Evolutionary conservation across 2,113 vertebrate species (phyloP).

Genomic region (Phrynosoma platyrhinos): DNA sequence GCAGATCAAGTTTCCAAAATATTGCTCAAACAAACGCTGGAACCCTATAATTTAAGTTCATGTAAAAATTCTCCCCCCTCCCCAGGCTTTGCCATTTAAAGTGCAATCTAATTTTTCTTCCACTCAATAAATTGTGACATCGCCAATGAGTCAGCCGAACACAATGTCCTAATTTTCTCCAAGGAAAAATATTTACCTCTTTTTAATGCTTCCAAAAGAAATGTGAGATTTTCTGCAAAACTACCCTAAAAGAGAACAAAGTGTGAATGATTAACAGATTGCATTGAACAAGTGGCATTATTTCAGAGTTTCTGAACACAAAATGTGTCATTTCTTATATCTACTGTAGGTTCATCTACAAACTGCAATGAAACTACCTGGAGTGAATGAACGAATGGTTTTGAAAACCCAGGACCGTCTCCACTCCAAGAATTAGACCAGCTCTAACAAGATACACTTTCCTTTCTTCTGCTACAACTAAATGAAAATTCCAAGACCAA

Average conservation of each 20-base stretch:
- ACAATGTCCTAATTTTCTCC: neutral
- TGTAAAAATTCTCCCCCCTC: neutral
- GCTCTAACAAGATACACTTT: neutral
- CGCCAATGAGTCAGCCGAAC: neutral
- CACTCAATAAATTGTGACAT: neutral
- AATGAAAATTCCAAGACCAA: neutral
- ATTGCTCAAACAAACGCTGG: too few relatives aligned
- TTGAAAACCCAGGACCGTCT: neutral
- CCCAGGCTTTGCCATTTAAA: neutral
- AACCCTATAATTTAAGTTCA: neutral
- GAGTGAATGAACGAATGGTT: neutral
- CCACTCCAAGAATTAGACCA: neutral
- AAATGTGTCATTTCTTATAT: neutral
- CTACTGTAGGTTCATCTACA: neutral
- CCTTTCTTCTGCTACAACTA: neutral
- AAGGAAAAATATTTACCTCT: slow-evolving; percentile 81
- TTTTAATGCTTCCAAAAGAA: slow-evolving; percentile 93
- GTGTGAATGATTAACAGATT: slow-evolving; percentile 7
- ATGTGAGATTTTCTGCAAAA: slow-evolving; percentile 94
- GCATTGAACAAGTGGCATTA: neutral
- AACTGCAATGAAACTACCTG: neutral
- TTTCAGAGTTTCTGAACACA: neutral
- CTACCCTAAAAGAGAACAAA: slow-evolving; percentile 84
- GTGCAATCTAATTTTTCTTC: neutral
- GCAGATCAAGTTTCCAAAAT: too few relatives aligned